Evolutionary conservation across 2,113 vertebrate species (phyloP).

Genomic region (Crotalus viridis): DNA sequence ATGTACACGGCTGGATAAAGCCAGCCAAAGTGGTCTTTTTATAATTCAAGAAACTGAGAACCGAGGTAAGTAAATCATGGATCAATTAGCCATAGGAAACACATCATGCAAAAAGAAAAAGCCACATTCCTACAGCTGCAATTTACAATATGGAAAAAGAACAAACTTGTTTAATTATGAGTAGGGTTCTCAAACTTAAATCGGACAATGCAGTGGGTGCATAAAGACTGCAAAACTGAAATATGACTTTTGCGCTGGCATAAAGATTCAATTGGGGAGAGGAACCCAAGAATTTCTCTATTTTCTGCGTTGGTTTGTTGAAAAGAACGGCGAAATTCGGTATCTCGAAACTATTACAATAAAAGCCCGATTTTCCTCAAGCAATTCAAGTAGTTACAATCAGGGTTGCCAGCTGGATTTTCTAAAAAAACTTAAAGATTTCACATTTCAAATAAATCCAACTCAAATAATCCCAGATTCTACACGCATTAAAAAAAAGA

Average conservation of each 20-base stretch:
- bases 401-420: not conserved
- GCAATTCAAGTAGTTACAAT: not conserved
- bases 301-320: not conserved
- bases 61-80: not conserved
- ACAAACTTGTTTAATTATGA: not conserved
- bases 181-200: not conserved
- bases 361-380: not conserved
- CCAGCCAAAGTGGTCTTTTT: not conserved
- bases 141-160: not conserved
- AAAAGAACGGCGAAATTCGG: not conserved
- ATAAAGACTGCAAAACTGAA: not conserved
- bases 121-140: not conserved
- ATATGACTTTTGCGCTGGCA: not conserved
- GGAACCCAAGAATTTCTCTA: not conserved
- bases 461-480: not conserved
- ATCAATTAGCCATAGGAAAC: not conserved
- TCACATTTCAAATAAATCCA: not conserved
- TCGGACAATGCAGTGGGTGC: not conserved
- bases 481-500: not conserved
- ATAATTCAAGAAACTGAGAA: not conserved
- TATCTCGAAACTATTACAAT: not conserved
- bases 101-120: not conserved
- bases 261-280: not conserved
- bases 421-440: not conserved
- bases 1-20: not conserved